phyloP scores from a whole-genome alignment of 1,140 invertebrate species.

The Brachionus sp. region DNA sequence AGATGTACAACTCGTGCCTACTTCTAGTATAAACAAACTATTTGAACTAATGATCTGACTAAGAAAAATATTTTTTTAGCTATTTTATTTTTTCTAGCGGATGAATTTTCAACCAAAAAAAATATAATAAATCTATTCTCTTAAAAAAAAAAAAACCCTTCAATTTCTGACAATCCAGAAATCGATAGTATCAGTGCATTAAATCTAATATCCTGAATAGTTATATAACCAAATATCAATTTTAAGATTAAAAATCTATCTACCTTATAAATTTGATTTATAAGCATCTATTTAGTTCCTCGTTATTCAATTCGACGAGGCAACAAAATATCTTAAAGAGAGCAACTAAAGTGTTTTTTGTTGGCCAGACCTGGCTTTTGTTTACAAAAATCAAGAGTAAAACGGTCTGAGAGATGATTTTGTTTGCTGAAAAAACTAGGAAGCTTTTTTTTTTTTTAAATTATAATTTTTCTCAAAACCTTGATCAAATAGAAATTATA shows the following conservation, averaged over 20 bases:
- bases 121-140: neutral
- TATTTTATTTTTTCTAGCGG: neutral
- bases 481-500: neutral
- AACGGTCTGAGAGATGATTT: neutral
- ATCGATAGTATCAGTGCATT: neutral
- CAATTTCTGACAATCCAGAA: neutral
- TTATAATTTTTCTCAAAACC: neutral
- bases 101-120: neutral
- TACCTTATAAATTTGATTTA: neutral
- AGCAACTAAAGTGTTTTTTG: neutral
- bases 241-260: neutral
- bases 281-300: neutral
- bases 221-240: neutral
- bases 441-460: neutral
- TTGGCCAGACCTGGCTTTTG: neutral
- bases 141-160: neutral
- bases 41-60: neutral
- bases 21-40: neutral
- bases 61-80: neutral
- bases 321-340: neutral
- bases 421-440: neutral
- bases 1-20: neutral
- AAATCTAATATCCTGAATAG: neutral
- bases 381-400: neutral
- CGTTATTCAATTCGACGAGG: neutral